Evolutionary conservation across 2,113 vertebrate species (phyloP).

Genomic region (Onychostoma macrolepis): DNA sequence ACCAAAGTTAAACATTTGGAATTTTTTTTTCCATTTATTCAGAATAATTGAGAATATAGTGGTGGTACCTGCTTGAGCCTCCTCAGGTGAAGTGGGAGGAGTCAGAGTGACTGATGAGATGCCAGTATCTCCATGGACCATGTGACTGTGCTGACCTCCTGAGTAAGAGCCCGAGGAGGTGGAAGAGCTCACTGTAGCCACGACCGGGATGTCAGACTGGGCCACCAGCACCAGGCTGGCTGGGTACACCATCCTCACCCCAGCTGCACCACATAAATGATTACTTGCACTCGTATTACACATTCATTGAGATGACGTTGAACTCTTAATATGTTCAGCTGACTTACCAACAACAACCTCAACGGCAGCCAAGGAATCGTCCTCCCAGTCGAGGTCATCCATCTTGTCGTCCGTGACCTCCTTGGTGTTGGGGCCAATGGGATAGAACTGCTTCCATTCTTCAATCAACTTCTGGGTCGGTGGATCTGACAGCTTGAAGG

Average conservation of each 20-base stretch:
- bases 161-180: constrained; percentile 88
- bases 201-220: constrained; percentile 92
- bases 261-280: constrained; percentile 75
- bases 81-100: constrained; percentile 96
- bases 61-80: constrained; percentile 89
- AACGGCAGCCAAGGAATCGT: constrained; percentile 95
- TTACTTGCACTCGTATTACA: not conserved
- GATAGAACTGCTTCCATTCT: constrained; percentile 99
- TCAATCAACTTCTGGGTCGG: constrained; percentile 95
- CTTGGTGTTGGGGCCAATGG: constrained; percentile 89
- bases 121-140: constrained; percentile 92
- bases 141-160: constrained; percentile 95
- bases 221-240: constrained; percentile 94
- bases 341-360: constrained; percentile 96
- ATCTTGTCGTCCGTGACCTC: constrained; percentile 86
- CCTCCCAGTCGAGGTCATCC: constrained; percentile 98
- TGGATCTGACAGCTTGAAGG: constrained; percentile 96
- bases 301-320: not conserved
- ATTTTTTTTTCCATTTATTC: not conserved
- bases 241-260: constrained; percentile 97
- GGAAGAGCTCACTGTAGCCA: constrained; percentile 84
- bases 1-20: no score
- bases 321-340: not conserved
- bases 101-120: constrained; percentile 97
- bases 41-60: not conserved